Evolutionary conservation across 2,113 vertebrate genomes (phyloP).

Genomic region (Ellobius talpinus): DNA sequence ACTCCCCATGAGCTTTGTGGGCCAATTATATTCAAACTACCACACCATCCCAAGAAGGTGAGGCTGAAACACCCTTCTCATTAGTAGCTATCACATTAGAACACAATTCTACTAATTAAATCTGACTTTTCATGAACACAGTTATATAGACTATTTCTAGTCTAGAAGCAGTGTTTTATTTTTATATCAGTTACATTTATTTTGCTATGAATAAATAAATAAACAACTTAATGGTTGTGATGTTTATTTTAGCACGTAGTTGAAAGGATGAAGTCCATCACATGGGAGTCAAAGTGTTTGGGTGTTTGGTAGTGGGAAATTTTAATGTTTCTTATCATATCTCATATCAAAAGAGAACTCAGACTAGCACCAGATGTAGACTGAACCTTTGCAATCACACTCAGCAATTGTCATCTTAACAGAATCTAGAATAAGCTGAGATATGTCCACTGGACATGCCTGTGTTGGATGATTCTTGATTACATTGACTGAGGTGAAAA

Average conservation of each 20-base stretch:
- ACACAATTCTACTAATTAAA: not conserved
- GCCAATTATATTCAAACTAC: not conserved
- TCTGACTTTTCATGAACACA: not conserved
- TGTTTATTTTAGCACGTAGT: not conserved
- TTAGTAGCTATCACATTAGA: fast-evolving
- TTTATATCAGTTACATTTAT: not conserved
- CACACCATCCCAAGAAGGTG: not conserved
- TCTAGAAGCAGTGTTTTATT: not conserved
- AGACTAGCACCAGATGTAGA: not conserved
- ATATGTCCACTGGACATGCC: not conserved
- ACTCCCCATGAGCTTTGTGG: not conserved
- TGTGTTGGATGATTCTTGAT: not conserved
- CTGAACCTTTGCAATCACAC: not conserved
- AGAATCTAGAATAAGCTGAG: not conserved
- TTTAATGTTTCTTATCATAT: not conserved
- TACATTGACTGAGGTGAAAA: not conserved
- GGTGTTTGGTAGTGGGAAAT: not conserved
- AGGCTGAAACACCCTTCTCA: not conserved
- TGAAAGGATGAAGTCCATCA: not conserved
- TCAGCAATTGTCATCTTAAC: not conserved
- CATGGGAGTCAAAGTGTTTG: not conserved
- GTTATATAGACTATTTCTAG: not conserved
- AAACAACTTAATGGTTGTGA: not conserved
- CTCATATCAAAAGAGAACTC: not conserved
- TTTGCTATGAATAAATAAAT: not conserved